Evolutionary conservation across 2,113 vertebrate species (phyloP).

Genomic region (Platysternon megacephalum): DNA sequence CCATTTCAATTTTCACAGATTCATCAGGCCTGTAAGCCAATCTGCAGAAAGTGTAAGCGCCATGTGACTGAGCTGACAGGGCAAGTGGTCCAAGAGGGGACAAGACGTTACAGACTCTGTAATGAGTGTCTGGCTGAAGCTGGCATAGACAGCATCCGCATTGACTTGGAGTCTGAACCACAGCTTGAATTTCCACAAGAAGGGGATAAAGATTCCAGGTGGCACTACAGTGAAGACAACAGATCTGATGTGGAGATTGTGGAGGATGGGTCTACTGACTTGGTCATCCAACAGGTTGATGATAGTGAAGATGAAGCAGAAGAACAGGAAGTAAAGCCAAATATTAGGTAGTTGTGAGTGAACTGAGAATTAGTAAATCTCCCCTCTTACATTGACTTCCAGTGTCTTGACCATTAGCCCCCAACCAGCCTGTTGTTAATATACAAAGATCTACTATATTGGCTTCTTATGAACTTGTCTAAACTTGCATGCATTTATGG

Average conservation of each 20-base stretch:
- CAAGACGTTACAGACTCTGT: slow-evolving; percentile 92
- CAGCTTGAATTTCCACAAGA: slow-evolving; percentile 77
- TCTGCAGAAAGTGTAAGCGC: slow-evolving; percentile 96
- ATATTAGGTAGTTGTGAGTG: slow-evolving; percentile 73
- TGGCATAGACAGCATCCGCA: slow-evolving; percentile 87
- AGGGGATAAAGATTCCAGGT: slow-evolving; percentile 82
- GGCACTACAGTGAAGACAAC: slow-evolving; percentile 83
- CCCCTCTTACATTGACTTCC: not conserved
- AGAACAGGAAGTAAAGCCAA: slow-evolving; percentile 82
- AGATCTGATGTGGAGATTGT: slow-evolving; percentile 93
- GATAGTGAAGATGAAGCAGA: slow-evolving; percentile 93
- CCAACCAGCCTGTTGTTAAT: slow-evolving; percentile 39
- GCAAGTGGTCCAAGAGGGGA: slow-evolving; percentile 94
- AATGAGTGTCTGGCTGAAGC: slow-evolving; percentile 91
- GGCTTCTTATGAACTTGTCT: slow-evolving; percentile 39
- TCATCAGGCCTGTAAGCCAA: slow-evolving; percentile 95
- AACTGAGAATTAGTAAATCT: not conserved
- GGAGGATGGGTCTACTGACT: slow-evolving; percentile 90
- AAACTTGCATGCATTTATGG: slow-evolving; percentile 75
- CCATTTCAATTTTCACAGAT: slow-evolving; percentile 79
- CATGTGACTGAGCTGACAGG: slow-evolving; percentile 93
- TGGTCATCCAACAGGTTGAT: slow-evolving; percentile 96
- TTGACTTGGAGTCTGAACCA: slow-evolving; percentile 84
- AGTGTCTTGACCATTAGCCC: slow-evolving; percentile 1
- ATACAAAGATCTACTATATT: not conserved